Conservation (phyloP, 2,797 vertebrate species). For the Hippoglossus hippoglossus region DNA sequence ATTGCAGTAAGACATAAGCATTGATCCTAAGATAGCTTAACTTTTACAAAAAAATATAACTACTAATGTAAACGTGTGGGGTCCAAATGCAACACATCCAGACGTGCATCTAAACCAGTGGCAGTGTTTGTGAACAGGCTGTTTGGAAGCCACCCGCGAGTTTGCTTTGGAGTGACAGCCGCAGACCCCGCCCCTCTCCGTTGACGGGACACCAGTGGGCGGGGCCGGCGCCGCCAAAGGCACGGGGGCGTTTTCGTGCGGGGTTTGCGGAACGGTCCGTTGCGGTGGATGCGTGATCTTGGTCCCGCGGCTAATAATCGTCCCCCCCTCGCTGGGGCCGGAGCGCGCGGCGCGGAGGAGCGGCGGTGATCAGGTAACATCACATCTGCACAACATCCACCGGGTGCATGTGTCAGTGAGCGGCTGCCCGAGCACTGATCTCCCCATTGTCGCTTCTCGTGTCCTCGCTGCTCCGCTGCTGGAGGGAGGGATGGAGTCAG, state of each 20-base stretch:
- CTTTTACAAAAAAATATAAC: no score
- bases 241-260: conserved; percentile 84
- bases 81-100: not conserved
- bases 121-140: conserved; percentile 60
- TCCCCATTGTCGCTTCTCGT: conserved; percentile 70
- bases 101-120: not conserved
- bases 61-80: not conserved
- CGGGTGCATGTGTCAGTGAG: conserved; percentile 60
- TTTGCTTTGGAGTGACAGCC: conserved; percentile 42
- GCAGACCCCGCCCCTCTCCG: conserved; percentile 53
- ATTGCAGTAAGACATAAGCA: no score
- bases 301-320: conserved; percentile 68
- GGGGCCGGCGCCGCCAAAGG: conserved; percentile 69
- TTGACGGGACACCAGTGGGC: conserved; percentile 71
- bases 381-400: conserved; percentile 52
- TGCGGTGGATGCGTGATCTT: conserved; percentile 84
- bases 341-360: conserved; percentile 74
- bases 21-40: no score
- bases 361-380: conserved; percentile 77
- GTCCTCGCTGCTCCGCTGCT: conserved; percentile 61
- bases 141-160: conserved; percentile 13
- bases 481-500: conserved; percentile 72
- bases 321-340: conserved; percentile 70
- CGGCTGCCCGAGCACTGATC: conserved; percentile 59
- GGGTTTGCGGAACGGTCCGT: conserved; percentile 78